phyloP scores from a whole-genome alignment of 1,140 invertebrate species.

The Drosophila suzukii region DNA sequence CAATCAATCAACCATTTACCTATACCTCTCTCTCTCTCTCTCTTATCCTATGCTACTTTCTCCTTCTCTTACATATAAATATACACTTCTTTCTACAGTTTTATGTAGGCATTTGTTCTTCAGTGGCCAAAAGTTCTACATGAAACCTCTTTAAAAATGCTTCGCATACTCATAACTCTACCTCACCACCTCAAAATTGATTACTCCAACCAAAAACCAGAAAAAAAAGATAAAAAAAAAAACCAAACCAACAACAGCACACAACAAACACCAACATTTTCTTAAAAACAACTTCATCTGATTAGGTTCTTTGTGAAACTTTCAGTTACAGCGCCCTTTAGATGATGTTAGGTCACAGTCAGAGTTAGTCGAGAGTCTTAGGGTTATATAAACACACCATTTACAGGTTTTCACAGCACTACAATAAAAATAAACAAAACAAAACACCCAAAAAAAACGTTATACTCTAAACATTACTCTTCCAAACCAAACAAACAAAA shows the following conservation, averaged over 20 bases:
- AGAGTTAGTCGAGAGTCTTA: constrained; percentile 36
- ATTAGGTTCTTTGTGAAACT: constrained; percentile 39
- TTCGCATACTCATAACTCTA: constrained; percentile 81
- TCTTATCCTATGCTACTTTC: constrained; percentile 51
- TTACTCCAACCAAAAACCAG: constrained; percentile 23
- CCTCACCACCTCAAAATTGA: constrained; percentile 57
- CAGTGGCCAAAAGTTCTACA: constrained; percentile 61
- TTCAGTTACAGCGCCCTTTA: constrained; percentile 49
- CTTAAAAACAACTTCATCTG: constrained; percentile 35
- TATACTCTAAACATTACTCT: constrained; percentile 56
- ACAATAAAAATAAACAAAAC: constrained; percentile 9
- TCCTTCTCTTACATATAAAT: constrained; percentile 56
- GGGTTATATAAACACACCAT: constrained; percentile 31
- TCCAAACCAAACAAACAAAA: constrained; percentile 23
- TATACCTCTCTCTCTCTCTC: constrained; percentile 49
- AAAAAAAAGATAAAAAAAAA: constrained; percentile 6
- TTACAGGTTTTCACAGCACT: constrained; percentile 45
- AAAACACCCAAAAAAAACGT: constrained; percentile 32
- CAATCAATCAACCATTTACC: constrained; percentile 59
- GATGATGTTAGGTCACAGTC: constrained; percentile 38
- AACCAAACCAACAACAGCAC: constrained; percentile 36
- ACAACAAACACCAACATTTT: constrained; percentile 59
- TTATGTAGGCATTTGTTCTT: constrained; percentile 65
- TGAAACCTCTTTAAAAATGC: constrained; percentile 63
- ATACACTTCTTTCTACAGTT: constrained; percentile 48